Base-by-base conservation (phyloP, 2,113 vertebrate genomes). In the Panthera uncia region DNA sequence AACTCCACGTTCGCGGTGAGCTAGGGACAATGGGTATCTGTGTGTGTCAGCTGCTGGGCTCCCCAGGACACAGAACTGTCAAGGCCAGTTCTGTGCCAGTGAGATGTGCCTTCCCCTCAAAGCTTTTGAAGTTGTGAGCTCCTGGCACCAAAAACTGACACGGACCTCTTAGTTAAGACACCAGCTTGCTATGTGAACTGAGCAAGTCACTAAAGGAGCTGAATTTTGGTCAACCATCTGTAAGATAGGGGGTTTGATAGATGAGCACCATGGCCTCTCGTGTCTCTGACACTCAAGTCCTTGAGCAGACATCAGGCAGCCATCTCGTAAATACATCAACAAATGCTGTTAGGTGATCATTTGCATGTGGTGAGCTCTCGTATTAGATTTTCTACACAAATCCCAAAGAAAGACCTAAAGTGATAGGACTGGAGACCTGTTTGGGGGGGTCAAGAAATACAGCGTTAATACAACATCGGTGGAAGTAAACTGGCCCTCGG, bases 311-410 rank as follows among this genome's bases (percentile, higher is more conserved):
- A 52, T 25, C 84, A 48, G 38, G 57, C 38, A 63, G 31, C 14
- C 66, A 36, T 61, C 29, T 76, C 21, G 3, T 50, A 16, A 85
- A 93, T 63, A 65, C 7, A n/a, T 88, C 82, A 71, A n/a, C 48
- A 87, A 84, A 65, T 16, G 33, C 27, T 85, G 18, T 78, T 55
- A 82, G 7, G 21, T 8, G 41, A 55, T 69, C 14, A 0, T 88
- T 48, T 83, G 29, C 13, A 19, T 0, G 0, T 12, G 15, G 21
- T 79, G 19, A 89, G 89, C 29, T 85, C 89, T 71, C 68, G 6
- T 41, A 38, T 69, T 88, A 55, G 57, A 88, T 31, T 80, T 92
- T 93, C 25, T 73, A 86, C 94, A 80, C 27, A 95, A 96, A 82
- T 7, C 36, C 85, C 45, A 61, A 92, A 89, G 69, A 94, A 89